Evolutionary conservation across 2,888 invertebrate species (phyloP), one percentile per base, ranked within the genome.

Genomic region (Amblyjoppa fuscipennis): DNA sequence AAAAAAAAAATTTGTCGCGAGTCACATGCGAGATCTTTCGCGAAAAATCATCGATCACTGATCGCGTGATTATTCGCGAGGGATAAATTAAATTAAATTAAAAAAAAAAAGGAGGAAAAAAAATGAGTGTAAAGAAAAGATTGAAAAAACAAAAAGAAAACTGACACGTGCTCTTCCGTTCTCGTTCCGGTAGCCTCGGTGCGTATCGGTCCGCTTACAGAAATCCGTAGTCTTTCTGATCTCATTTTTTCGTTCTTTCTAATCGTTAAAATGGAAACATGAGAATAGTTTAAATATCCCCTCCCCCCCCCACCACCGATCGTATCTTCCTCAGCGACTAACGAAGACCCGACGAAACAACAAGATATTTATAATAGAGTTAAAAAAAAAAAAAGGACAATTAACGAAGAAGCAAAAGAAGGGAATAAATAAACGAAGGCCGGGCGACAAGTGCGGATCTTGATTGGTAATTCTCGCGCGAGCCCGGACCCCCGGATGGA

Each of bases 401-500:
- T 11, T 16, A 34, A 45, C 56, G 61, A 34, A 25, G 16, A 59
- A 81, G 13, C 31, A 77, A 38, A 76, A 34, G 64, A 53, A 49
- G 13, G 45, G 41, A 77, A 68, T 53, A 34, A 76, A 38, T 28
- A 41, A 28, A 51, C 16, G 20, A 51, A 31, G 66, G 34, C 68
- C 77, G 68, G 56, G 68, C 56, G 25, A 53, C n/a, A 38, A 73
- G 51, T 59, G 31, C 31, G 20, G n/a, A 3, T 81, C 34, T 73
- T 70, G n/a, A 51, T 64, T n/a, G 79, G 64, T 11, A n/a, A 83
- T 69, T 70, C 69, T 77, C 76, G 87, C 84, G 87, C 88, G 86
- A 89, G 89, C 90, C 89, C 90, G 87, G 83, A 87, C 87, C 90
- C 90, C 89, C 88, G 79, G 64, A 82, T 81, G 59, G 71, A 61